Percentiles rank a stretch among this genome's conserved stretches.
Conservation (phyloP, 1,140 invertebrate genomes). For the Brachystomella parvula region DNA sequence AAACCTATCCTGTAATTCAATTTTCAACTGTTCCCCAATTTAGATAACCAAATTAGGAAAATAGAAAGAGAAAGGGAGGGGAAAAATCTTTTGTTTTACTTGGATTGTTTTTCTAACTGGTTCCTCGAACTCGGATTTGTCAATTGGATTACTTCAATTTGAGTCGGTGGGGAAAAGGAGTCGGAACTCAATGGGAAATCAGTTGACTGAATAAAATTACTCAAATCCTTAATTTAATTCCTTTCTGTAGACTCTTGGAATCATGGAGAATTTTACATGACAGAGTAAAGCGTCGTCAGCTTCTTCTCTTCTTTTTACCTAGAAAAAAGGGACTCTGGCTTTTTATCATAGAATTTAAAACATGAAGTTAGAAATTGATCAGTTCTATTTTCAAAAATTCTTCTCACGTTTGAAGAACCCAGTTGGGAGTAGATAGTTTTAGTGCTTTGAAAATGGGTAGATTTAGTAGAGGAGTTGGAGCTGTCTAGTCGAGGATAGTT, state of each 20-base stretch:
- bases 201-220: constrained; percentile 6
- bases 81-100: constrained; percentile 6
- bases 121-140: neutral
- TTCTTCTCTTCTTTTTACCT: too few relatives aligned
- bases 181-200: neutral
- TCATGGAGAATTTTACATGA: neutral
- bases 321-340: too few relatives aligned
- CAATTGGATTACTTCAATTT: constrained; percentile 7
- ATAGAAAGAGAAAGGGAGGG: neutral
- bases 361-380: too few relatives aligned
- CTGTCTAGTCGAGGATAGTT: neutral
- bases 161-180: neutral
- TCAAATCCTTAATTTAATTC: constrained; percentile 4
- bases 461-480: neutral
- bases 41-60: neutral
- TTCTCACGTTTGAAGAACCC: neutral
- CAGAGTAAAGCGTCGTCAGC: neutral
- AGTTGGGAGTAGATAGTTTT: too few relatives aligned
- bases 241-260: neutral
- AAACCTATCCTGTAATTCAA: too few relatives aligned
- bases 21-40: neutral
- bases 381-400: neutral
- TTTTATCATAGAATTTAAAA: too few relatives aligned
- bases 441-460: neutral
- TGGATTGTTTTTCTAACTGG: neutral